These are phyloP conservation scores for Pheosia gnoma DNA, from an alignment of 2,888 invertebrate species.

Conservation along the genomic window DNA sequence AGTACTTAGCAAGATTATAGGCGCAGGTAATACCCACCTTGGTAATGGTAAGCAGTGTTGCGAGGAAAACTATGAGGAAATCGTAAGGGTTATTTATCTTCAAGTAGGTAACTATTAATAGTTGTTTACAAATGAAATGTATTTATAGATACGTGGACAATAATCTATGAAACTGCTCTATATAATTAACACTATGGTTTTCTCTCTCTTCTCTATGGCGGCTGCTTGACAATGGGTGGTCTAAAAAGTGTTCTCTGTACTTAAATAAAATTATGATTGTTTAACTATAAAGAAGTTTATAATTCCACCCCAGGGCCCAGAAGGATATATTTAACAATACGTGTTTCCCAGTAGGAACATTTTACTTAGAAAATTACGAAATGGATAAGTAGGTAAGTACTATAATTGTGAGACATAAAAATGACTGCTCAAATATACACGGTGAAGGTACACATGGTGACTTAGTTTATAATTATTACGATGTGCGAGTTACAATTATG, in stretches of 20 bases:
- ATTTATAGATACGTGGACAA: background rate
- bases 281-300: too few relatives aligned
- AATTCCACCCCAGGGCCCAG: too few relatives aligned
- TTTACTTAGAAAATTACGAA: background rate
- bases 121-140: conserved; percentile 6
- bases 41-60: background rate
- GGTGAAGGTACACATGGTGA: background rate
- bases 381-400: background rate
- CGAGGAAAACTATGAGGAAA: conserved; percentile 1
- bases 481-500: background rate
- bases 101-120: conserved; percentile 24
- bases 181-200: too few relatives aligned
- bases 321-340: too few relatives aligned
- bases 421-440: background rate
- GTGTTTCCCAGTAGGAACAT: background rate
- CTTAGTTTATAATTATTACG: background rate
- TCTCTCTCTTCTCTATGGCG: too few relatives aligned
- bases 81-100: conserved; percentile 6
- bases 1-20: too few relatives aligned
- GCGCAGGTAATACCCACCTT: too few relatives aligned
- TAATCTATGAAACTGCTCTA: too few relatives aligned
- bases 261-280: too few relatives aligned
- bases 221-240: too few relatives aligned
- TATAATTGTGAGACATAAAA: background rate
- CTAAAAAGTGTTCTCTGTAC: too few relatives aligned